Percentiles rank a stretch among this genome's conserved stretches.
Conservation (phyloP, 2,888 invertebrate genomes). For the Dolomedes plantarius region DNA sequence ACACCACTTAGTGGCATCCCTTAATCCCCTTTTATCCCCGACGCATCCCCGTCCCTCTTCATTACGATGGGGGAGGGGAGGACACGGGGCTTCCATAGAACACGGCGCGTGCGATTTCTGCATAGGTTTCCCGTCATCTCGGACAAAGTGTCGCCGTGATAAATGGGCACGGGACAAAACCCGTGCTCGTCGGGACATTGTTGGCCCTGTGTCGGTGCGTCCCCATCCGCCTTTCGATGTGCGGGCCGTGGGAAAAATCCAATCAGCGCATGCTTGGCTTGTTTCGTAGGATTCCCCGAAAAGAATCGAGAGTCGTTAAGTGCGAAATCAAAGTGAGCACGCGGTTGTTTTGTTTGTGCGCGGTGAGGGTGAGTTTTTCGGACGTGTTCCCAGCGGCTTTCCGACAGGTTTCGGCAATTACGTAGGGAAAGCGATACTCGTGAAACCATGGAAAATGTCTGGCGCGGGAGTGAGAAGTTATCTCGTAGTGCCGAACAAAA, state of each 20-base stretch:
- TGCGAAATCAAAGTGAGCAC: conserved; percentile 16
- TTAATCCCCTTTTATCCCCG: background rate
- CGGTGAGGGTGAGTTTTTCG: background rate
- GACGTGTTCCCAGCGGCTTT: background rate
- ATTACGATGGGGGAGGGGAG: background rate
- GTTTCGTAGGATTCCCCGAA: background rate
- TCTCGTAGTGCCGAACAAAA: too few relatives aligned
- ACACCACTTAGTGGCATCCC: conserved; percentile 14
- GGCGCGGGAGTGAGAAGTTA: too few relatives aligned
- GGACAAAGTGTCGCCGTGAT: conserved; percentile 62
- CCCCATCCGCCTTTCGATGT: background rate
- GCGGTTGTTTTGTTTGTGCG: background rate
- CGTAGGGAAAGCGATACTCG: too few relatives aligned
- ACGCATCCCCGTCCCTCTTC: background rate
- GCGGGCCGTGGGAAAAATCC: conserved; percentile 54
- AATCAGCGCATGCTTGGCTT: conserved; percentile 39
- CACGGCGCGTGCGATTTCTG: conserved; percentile 29
- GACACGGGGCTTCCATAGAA: background rate
- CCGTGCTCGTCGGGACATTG: conserved; percentile 17
- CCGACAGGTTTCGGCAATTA: background rate
- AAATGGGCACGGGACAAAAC: conserved; percentile 64
- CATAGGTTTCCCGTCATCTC: conserved; percentile 58
- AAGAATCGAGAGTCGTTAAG: conserved; percentile 16
- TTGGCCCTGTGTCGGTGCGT: background rate
- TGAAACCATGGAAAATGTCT: too few relatives aligned